phyloP scores from a whole-genome alignment of 35 echinoderm and acorn worm genomes.

The Heliocidaris tuberculata region DNA sequence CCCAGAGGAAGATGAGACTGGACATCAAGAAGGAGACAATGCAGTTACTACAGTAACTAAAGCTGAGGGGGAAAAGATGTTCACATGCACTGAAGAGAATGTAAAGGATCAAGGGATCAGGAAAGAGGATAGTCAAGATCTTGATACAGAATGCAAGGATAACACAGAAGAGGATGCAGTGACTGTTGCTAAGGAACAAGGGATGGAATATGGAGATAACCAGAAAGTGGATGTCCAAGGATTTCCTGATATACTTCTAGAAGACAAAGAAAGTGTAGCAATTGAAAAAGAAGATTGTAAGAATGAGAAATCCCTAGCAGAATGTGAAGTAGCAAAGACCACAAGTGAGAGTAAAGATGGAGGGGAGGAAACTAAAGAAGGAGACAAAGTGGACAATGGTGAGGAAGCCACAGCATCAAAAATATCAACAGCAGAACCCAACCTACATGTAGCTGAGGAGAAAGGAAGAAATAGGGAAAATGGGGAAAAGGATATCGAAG shows the following conservation, averaged over 20 bases:
- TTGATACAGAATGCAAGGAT: neutral
- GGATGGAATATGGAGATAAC: neutral
- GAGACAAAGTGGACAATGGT: neutral
- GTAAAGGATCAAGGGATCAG: neutral
- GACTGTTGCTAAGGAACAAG: neutral
- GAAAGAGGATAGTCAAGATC: neutral
- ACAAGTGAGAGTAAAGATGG: neutral
- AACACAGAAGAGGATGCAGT: neutral
- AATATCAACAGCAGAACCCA: neutral
- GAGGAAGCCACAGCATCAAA: neutral
- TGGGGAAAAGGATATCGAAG: neutral
- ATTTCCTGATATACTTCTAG: neutral
- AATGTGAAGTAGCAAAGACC: neutral
- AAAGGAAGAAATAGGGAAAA: neutral
- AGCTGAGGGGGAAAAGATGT: neutral
- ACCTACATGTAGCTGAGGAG: neutral
- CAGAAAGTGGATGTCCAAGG: neutral
- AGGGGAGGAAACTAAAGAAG: neutral
- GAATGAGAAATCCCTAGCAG: neutral
- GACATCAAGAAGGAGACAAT: neutral
- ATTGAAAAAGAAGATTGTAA: neutral
- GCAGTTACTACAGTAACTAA: neutral
- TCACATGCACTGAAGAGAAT: neutral
- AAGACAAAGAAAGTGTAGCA: neutral
- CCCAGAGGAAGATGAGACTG: neutral